These are phyloP conservation scores for Noctua janthe DNA, from an alignment of 2,888 invertebrate species.

Conservation along the genomic window DNA sequence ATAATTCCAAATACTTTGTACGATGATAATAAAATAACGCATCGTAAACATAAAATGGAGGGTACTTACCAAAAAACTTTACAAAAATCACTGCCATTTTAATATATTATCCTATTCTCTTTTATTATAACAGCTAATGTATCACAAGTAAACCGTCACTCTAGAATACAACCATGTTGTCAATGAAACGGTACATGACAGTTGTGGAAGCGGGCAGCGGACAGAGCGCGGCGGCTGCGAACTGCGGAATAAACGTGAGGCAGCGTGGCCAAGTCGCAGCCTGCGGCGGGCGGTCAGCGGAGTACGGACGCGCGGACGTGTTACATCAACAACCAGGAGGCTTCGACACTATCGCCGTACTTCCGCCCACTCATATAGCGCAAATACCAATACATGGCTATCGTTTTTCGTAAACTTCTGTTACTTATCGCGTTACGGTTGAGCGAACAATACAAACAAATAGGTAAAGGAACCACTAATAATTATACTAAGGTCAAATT, in stretches of 20 bases:
- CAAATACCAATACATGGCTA: conserved; percentile 31
- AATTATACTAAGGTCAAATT: not conserved
- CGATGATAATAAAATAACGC: not conserved
- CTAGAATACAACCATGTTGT: conserved; percentile 65
- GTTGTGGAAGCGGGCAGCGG: conserved; percentile 53
- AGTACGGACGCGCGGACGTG: conserved; percentile 59
- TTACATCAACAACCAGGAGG: conserved; percentile 72
- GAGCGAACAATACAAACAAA: not conserved
- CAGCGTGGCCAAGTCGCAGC: conserved; percentile 47
- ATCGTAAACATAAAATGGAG: not conserved
- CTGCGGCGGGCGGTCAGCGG: conserved; percentile 44
- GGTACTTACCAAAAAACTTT: conserved; percentile 83
- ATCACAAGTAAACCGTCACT: conserved; percentile 66
- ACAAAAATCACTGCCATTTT: conserved; percentile 85
- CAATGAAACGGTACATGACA: conserved; percentile 47
- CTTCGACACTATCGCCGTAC: conserved; percentile 64
- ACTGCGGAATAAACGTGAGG: conserved; percentile 64
- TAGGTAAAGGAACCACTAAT: not conserved
- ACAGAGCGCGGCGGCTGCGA: conserved; percentile 70
- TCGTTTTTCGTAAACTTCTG: conserved; percentile 3
- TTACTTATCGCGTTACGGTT: conserved; percentile 10
- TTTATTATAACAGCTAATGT: conserved; percentile 42
- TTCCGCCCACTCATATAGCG: conserved; percentile 58
- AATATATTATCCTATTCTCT: conserved; percentile 37
- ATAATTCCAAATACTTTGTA: not conserved